A percentile compares a stretch with the other conserved stretches of the same genome.
Evolutionary conservation across 2,797 vertebrate species (phyloP).

Genomic region (Dicrostonyx torquatus): DNA sequence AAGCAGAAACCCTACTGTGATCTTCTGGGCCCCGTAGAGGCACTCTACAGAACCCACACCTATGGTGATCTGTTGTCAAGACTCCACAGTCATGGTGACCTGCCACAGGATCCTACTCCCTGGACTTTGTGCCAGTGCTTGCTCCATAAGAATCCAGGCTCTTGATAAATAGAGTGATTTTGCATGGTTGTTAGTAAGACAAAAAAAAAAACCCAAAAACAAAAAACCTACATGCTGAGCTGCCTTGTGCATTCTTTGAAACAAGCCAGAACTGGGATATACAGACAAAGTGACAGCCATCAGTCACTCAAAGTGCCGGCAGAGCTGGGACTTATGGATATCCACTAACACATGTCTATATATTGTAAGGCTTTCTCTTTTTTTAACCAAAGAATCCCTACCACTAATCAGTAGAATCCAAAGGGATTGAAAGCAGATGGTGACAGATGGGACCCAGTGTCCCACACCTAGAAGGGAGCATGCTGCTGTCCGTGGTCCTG

Average conservation of each 20-base stretch:
- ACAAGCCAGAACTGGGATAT: background rate
- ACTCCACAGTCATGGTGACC: background rate
- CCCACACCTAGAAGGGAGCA: fast-evolving
- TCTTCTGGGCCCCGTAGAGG: no score
- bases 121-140: background rate
- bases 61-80: no score
- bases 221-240: no score
- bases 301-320: background rate
- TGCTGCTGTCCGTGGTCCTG: slow-evolving; percentile 75
- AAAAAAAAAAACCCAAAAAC: background rate
- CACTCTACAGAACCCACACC: background rate
- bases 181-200: no score
- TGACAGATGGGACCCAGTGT: fast-evolving
- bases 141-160: fast-evolving
- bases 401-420: fast-evolving
- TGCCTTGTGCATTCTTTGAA: background rate
- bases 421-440: background rate
- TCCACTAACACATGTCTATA: no score
- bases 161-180: background rate
- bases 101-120: background rate
- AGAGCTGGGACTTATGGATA: background rate
- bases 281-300: fast-evolving
- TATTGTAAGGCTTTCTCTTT: background rate
- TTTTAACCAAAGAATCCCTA: no score
- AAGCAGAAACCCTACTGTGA: background rate